Conservation (phyloP, 2,797 vertebrate species). For the Clarias laeviceps region DNA sequence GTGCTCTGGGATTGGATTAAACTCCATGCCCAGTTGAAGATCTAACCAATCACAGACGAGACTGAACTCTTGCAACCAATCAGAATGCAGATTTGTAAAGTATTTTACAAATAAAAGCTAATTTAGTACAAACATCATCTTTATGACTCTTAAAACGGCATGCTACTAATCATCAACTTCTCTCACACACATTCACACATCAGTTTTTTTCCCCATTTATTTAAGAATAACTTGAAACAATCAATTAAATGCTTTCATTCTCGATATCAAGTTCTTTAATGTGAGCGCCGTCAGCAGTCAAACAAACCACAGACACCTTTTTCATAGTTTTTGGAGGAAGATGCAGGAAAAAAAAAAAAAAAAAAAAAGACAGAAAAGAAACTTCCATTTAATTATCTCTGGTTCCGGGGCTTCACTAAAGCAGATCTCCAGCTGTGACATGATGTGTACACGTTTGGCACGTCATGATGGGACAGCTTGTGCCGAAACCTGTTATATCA, state of each 20-base stretch:
- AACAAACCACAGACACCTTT: slow-evolving; percentile 56
- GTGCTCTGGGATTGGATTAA: no score
- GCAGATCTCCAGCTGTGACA: slow-evolving; percentile 50
- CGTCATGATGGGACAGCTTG: slow-evolving; percentile 44
- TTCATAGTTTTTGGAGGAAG: slow-evolving; percentile 27
- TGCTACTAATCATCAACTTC: background rate
- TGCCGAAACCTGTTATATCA: slow-evolving; percentile 52
- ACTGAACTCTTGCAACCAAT: no score
- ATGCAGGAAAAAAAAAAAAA: slow-evolving; percentile 17
- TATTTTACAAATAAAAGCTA: no score
- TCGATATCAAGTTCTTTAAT: slow-evolving; percentile 58
- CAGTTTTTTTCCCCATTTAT: slow-evolving; percentile 63
- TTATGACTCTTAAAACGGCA: background rate
- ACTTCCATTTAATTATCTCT: background rate
- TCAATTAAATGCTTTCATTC: slow-evolving; percentile 59
- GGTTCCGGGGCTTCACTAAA: slow-evolving; percentile 40
- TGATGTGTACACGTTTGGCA: slow-evolving; percentile 49
- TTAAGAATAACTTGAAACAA: slow-evolving; percentile 59
- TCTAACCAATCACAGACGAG: no score
- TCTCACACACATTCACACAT: slow-evolving; percentile 55
- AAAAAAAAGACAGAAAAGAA: background rate
- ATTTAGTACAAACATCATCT: no score
- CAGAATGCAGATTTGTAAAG: no score
- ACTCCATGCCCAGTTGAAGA: no score
- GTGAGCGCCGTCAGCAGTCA: slow-evolving; percentile 56